Evolutionary conservation across 2,888 invertebrate genomes (phyloP), one percentile per base, ranked within the genome.

Genomic region (Cistogaster globosa): DNA sequence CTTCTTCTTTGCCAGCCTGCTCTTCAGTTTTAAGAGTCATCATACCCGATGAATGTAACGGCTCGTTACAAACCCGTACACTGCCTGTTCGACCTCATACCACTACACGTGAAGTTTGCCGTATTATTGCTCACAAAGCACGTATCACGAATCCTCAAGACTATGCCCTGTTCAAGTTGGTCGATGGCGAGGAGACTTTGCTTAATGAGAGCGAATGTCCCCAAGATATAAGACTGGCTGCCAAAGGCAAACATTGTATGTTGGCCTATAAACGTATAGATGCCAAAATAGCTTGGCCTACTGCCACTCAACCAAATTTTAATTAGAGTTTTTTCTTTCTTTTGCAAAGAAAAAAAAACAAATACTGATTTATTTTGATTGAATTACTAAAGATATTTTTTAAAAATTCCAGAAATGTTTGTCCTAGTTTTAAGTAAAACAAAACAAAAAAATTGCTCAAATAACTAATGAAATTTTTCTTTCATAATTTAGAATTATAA

Each of bases 251-350:
- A 90, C 97, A 97, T 90, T 97, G 97, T 93, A 96, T 97, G 92
- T 95, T 99, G 92, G 98, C 98, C 20, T 99, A 97, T 93, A 98
- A 98, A 93, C 94, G 98, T 86, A 97, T 97, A 92, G 98, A 98
- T 91, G 98, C 98, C 38, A 98, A 98, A 93, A 98, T 99, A 88
- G 98, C 98, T 80, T 99, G 98, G 98, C 98, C 98, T 32, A 92
- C 77, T 94, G 89, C 90, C 12, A 88, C 90, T 8, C 90, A 90
- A 77, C 87, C 88, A 45, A 76, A 84, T 69, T 86, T 69, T 78
- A 86, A 84, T 63, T 87, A 84, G 51, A 65, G 36, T 38, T 53
- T n/a, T n/a, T n/a, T n/a, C n/a, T n/a, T n/a, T 53, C 8, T 42
- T 68, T n/a, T 26, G 16, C 8, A 57, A 16, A 8, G 14, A 45